Evolutionary conservation across 2,797 vertebrate genomes (phyloP).

Genomic region (Gymnopithys bicolor): DNA sequence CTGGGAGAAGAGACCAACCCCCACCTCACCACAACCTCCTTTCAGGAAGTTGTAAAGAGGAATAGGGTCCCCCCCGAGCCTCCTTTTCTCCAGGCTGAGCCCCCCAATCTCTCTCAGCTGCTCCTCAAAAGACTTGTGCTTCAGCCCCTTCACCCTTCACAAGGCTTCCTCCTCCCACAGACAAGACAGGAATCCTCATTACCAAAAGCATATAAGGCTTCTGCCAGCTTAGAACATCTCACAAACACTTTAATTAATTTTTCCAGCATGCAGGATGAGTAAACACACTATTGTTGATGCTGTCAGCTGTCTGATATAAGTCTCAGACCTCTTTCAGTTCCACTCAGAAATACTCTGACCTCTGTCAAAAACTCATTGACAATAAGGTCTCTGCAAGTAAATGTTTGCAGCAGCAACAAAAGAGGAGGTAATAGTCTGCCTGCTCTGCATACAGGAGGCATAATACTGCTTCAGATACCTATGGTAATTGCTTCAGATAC

Average conservation of each 20-base stretch:
- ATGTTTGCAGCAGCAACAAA: constrained; percentile 65
- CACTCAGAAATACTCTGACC: constrained; percentile 62
- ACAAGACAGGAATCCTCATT: neutral
- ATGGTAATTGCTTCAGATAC: constrained; percentile 63
- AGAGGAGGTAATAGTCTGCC: constrained; percentile 53
- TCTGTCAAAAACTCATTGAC: constrained; percentile 67
- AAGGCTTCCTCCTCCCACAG: neutral
- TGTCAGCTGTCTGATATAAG: constrained; percentile 50
- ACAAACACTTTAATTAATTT: constrained; percentile 61
- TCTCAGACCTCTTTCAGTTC: constrained; percentile 56
- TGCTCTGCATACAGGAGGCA: constrained; percentile 51
- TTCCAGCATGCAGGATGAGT: constrained; percentile 43
- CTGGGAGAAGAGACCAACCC: neutral
- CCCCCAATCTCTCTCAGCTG: neutral
- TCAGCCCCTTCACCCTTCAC: neutral
- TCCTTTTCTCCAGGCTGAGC: neutral
- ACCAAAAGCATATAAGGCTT: neutral
- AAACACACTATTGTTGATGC: constrained; percentile 59
- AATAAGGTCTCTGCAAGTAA: constrained; percentile 61
- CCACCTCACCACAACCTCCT: neutral
- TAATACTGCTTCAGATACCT: constrained; percentile 40
- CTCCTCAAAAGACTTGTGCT: neutral
- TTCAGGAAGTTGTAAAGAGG: neutral
- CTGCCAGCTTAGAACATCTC: neutral
- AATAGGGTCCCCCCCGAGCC: accelerated